A percentile compares a stretch with the other conserved stretches of the same genome.
phyloP scores from a whole-genome alignment of 2,888 invertebrate species.

The Platerodrilus igneus region DNA sequence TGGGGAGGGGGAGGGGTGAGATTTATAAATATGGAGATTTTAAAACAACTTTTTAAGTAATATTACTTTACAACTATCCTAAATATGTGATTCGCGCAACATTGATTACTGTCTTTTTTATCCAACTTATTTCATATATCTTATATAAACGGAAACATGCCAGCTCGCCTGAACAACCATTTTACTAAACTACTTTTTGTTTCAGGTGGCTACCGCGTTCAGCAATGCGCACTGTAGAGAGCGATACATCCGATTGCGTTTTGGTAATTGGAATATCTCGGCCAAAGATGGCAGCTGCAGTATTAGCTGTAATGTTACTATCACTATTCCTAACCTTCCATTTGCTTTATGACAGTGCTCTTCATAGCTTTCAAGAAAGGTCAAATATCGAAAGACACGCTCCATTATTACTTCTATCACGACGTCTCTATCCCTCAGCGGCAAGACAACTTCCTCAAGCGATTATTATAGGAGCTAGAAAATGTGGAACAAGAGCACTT shows the following conservation, averaged over 20 bases:
- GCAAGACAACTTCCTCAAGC: conserved; percentile 62
- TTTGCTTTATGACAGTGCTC: conserved; percentile 78
- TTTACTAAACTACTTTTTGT: conserved; percentile 18
- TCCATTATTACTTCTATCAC: conserved; percentile 45
- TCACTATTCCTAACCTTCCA: conserved; percentile 82
- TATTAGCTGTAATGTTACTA: conserved; percentile 73
- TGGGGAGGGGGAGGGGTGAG: too few species aligned
- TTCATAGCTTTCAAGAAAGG: conserved; percentile 72
- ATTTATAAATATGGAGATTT: too few species aligned
- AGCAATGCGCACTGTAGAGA: conserved; percentile 77
- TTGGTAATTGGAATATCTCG: conserved; percentile 79
- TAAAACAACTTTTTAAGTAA: too few species aligned
- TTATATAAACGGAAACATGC: too few species aligned
- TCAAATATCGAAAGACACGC: conserved; percentile 47
- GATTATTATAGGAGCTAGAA: conserved; percentile 82
- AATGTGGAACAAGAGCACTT: conserved; percentile 93
- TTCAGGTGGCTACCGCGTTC: conserved; percentile 77
- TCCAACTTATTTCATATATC: too few species aligned
- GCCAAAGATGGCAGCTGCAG: conserved; percentile 76
- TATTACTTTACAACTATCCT: too few species aligned
- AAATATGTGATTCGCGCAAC: too few species aligned
- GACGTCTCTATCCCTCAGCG: conserved; percentile 53
- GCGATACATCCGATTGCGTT: conserved; percentile 80
- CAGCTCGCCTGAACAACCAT: too few species aligned
- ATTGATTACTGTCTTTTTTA: too few species aligned